Percentiles rank a stretch among this genome's conserved stretches.
phyloP scores from a whole-genome alignment of 2,797 vertebrate species.

The Phoebastria nigripes region DNA sequence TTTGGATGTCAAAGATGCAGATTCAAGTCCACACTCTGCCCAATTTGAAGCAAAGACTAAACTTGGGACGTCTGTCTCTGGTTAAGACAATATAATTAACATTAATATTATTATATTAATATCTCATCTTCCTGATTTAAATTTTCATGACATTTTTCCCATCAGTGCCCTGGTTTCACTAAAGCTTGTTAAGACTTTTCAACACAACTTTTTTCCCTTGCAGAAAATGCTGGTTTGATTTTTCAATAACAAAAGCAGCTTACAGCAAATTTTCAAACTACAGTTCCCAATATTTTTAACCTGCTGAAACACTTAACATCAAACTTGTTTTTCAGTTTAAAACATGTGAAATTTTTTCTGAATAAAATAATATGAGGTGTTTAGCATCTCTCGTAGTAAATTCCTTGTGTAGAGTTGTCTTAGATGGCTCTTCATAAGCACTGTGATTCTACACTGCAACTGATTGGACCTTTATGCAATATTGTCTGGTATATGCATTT shows the following conservation, averaged over 20 bases:
- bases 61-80: neutral
- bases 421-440: neutral
- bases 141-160: neutral
- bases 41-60: neutral
- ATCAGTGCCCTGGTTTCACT: neutral
- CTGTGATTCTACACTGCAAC: neutral
- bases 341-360: neutral
- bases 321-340: neutral
- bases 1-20: neutral
- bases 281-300: neutral
- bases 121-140: neutral
- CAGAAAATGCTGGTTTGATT: neutral
- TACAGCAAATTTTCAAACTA: neutral
- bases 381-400: neutral
- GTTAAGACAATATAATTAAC: neutral
- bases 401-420: neutral
- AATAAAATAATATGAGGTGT: neutral
- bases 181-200: neutral
- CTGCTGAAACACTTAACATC: neutral
- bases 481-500: neutral
- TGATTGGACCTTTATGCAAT: neutral
- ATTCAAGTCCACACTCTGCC: neutral
- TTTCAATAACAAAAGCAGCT: neutral
- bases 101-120: neutral
- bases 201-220: neutral